Conservation (phyloP, 2,113 vertebrate species). For the Shinisaurus crocodilurus region DNA sequence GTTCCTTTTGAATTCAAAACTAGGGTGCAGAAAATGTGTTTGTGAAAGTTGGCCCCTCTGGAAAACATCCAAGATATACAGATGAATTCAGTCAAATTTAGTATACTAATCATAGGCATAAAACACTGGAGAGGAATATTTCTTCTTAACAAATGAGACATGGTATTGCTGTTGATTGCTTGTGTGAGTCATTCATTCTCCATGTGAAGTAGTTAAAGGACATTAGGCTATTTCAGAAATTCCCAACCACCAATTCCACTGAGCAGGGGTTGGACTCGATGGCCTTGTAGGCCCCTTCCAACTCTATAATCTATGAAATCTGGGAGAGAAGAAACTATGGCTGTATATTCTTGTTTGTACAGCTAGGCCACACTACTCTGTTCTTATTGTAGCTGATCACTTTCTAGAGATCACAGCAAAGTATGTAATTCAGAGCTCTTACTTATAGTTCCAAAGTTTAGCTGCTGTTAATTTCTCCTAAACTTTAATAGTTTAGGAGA, state of each 20-base stretch:
- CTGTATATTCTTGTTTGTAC: background rate
- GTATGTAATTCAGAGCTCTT: too few relatives aligned
- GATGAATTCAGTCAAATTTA: background rate
- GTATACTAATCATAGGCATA: background rate
- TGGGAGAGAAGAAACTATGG: background rate
- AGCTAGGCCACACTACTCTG: background rate
- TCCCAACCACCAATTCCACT: too few relatives aligned
- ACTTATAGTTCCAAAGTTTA: too few relatives aligned
- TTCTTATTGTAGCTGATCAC: background rate
- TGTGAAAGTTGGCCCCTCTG: background rate
- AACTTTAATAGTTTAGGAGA: background rate
- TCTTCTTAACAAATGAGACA: background rate
- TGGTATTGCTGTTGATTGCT: background rate
- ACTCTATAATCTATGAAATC: too few relatives aligned
- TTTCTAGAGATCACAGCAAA: background rate
- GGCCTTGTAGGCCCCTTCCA: too few relatives aligned
- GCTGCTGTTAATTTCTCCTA: background rate
- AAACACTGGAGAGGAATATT: background rate
- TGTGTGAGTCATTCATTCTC: background rate
- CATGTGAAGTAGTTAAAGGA: background rate
- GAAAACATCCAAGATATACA: background rate
- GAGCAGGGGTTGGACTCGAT: too few relatives aligned
- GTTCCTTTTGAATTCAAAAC: background rate
- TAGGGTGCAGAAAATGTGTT: background rate
- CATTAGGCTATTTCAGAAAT: background rate